Evolutionary conservation across 2,888 invertebrate genomes (phyloP).

Genomic region (Lasioglossum vierecki): DNA sequence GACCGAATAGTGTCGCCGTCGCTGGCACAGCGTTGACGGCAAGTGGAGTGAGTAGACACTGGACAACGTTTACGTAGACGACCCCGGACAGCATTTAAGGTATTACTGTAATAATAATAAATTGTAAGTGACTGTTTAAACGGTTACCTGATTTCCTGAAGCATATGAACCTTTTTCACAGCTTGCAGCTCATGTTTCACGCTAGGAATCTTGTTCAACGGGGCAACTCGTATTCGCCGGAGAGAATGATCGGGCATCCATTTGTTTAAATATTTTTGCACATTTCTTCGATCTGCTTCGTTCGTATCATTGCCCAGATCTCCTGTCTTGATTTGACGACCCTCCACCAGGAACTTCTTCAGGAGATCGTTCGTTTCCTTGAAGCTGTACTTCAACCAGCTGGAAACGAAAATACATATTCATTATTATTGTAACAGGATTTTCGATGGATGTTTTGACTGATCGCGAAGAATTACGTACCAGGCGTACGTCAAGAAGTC

Average conservation of each 20-base stretch:
- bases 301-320: not conserved
- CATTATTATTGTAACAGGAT: not conserved
- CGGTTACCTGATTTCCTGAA: conserved; percentile 29
- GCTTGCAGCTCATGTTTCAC: not conserved
- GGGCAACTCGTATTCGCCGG: not conserved
- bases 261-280: not conserved
- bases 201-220: not conserved
- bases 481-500: conserved; percentile 38
- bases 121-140: not conserved
- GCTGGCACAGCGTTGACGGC: no score
- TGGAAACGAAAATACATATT: not conserved
- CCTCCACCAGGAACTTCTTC: not conserved
- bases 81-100: no score
- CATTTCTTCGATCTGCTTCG: no score
- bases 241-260: not conserved
- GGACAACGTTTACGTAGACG: no score
- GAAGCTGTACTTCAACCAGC: conserved; percentile 39
- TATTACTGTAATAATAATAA: no score
- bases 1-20: no score
- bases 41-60: no score
- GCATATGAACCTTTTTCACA: not conserved
- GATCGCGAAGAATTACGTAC: conserved; percentile 20
- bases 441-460: not conserved
- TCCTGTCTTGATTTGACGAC: not conserved
- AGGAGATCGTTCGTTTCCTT: conserved; percentile 30